Base-by-base conservation (phyloP, 2,888 invertebrate species). In the Acronicta psi region DNA sequence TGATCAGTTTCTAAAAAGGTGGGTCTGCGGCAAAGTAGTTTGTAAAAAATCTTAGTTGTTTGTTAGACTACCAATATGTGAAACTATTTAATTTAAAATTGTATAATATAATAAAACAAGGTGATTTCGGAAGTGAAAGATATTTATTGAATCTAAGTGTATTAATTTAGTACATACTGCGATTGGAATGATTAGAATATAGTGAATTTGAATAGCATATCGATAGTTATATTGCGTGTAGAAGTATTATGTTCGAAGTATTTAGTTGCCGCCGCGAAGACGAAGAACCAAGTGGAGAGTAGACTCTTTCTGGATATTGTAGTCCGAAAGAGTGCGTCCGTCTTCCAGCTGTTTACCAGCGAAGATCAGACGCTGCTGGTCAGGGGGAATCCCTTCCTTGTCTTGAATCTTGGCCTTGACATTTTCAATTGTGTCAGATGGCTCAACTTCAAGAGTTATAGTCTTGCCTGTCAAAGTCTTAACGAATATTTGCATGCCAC, bases 401-500 rank as follows among this genome's bases (percentile, higher is more conserved):
- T 89, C 89, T 23, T 89, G 89, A 0, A 89, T 89, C n/a, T 89
- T 89, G 0, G 89, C 89, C 10, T 89, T 89, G 0, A 91, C 91
- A 79, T 91, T 91, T 13, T 91, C 89, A 14, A 89, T 89, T 0
- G 89, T 88, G 4, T 89, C 88, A 0, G 89, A 87, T 0, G 89
- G 59, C 2, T 89, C 89, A 0, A 89, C 89, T 7, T 90, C 89
- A 0, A 90, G 55, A 0, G 89, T 89, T 9, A 90, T 89, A 0
- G 89, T 90, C 2, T 90, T 90, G 0, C 89, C 89, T 2, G 89
- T 89, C 0, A 89, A 50, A 0, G 89, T 89, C 11, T 89, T 89
- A 0, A 91, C 91, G 20, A 91, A 91, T 0, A 91, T 91, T 50
- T 91, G 91, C 91, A 91, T 91, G 16, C 91, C 91, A 34, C 85